These are phyloP conservation scores for Menura novaehollandiae DNA, from an alignment of 2,113 vertebrate genomes.

Conservation along the genomic window DNA sequence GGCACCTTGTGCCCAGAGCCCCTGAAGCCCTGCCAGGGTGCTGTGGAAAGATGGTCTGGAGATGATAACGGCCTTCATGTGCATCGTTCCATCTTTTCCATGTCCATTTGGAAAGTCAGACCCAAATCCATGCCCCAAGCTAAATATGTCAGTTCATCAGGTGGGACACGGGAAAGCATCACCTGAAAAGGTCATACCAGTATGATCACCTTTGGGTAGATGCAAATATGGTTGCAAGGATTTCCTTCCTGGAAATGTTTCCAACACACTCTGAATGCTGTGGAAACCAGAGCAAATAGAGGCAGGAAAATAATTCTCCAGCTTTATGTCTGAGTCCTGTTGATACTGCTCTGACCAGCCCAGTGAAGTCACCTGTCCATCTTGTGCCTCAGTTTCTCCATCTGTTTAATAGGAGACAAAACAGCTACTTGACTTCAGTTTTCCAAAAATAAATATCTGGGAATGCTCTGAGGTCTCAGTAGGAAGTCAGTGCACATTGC, in stretches of 20 bases:
- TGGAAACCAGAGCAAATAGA: not conserved
- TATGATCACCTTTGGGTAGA: rapidly evolving
- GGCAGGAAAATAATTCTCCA: not conserved
- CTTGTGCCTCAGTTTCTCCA: not conserved
- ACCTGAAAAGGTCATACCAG: not conserved
- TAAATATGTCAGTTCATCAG: not conserved
- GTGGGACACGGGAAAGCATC: not conserved
- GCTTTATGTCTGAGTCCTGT: not conserved
- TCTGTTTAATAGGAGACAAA: not conserved
- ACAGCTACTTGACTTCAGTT: not conserved
- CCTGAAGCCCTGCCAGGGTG: not conserved
- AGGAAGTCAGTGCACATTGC: not conserved
- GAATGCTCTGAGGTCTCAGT: not conserved
- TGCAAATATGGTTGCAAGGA: not conserved
- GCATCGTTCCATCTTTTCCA: not conserved
- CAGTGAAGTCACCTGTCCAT: not conserved
- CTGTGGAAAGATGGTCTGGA: not conserved
- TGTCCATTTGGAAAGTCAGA: not conserved
- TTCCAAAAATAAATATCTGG: not conserved
- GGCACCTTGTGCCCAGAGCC: not conserved
- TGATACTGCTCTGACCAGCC: not conserved
- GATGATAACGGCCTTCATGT: not conserved
- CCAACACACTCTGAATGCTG: not conserved
- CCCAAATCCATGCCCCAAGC: not conserved
- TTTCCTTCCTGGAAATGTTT: not conserved